Conservation (phyloP, 2,888 invertebrate genomes). For the Scaeva pyrastri region DNA sequence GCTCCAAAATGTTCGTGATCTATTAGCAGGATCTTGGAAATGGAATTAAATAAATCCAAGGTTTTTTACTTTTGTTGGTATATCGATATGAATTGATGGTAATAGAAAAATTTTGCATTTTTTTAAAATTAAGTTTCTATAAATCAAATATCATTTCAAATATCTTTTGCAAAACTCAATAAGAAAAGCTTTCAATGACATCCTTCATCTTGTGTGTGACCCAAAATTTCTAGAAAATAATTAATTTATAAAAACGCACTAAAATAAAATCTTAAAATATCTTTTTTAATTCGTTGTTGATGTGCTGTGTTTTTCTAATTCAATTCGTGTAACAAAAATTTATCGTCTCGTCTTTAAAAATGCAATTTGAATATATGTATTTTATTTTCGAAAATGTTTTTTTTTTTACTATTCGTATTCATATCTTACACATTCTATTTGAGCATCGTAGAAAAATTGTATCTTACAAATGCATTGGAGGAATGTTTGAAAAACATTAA, state of each 20-base stretch:
- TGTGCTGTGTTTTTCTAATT: constrained; percentile 19
- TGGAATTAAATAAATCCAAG: too few species aligned
- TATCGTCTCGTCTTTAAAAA: constrained; percentile 54
- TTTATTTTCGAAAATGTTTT: constrained; percentile 24
- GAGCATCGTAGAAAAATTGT: background rate
- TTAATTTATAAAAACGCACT: constrained; percentile 60
- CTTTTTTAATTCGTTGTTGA: constrained; percentile 5
- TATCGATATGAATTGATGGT: too few species aligned
- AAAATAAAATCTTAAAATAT: constrained; percentile 52
- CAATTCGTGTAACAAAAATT: constrained; percentile 59
- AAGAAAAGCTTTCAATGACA: constrained; percentile 39
- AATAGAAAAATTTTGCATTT: too few species aligned
- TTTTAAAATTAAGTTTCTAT: too few species aligned
- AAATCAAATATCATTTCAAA: background rate
- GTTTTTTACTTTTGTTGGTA: too few species aligned
- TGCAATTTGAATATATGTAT: constrained; percentile 53
- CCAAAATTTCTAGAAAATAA: constrained; percentile 42
- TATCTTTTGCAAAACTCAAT: constrained; percentile 44
- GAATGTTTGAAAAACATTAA: constrained; percentile 52
- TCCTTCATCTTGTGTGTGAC: constrained; percentile 53
- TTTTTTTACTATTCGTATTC: too few species aligned
- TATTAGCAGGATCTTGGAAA: too few species aligned
- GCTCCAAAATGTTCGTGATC: too few species aligned
- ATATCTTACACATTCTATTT: constrained; percentile 33
- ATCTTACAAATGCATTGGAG: background rate